Conservation (phyloP, 2,888 invertebrate genomes). For the Hermaeophaga mercurialis region DNA sequence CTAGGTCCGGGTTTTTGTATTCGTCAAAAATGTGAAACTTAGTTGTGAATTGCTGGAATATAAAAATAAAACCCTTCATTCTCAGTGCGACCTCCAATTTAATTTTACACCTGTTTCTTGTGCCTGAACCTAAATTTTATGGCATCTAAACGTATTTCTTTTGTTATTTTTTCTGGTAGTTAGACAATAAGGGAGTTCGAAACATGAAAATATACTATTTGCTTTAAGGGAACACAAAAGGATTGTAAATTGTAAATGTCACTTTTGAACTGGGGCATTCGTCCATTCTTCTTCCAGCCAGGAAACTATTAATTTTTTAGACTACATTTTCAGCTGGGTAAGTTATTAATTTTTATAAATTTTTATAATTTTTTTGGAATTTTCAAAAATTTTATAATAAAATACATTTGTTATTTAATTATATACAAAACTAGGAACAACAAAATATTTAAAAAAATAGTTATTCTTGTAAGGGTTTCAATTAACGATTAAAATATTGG, state of each 20-base stretch:
- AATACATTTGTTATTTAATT: too few species aligned
- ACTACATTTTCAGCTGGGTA: background rate
- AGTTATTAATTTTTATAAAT: background rate
- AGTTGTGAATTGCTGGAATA: slow-evolving; percentile 42
- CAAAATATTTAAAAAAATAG: too few species aligned
- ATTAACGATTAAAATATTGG: too few species aligned
- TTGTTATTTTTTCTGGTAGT: slow-evolving; percentile 36
- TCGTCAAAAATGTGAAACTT: slow-evolving; percentile 36
- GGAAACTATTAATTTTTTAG: slow-evolving; percentile 31
- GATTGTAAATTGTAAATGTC: slow-evolving; percentile 43
- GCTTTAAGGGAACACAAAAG: slow-evolving; percentile 36
- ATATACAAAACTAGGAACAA: too few species aligned
- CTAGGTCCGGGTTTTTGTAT: slow-evolving; percentile 21
- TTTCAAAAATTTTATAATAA: too few species aligned
- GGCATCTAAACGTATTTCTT: slow-evolving; percentile 37
- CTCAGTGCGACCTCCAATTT: slow-evolving; percentile 31
- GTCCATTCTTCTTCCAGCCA: slow-evolving; percentile 18
- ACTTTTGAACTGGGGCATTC: slow-evolving; percentile 33
- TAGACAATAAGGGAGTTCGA: slow-evolving; percentile 30
- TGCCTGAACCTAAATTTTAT: slow-evolving; percentile 47
- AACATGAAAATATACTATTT: slow-evolving; percentile 45
- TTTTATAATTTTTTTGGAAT: too few species aligned
- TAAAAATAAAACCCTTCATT: slow-evolving; percentile 41
- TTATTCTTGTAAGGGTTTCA: too few species aligned
- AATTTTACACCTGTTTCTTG: slow-evolving; percentile 52